These are phyloP conservation scores for Diplodus puntazzo DNA, from an alignment of 2,797 vertebrate species.

Conservation along the genomic window DNA sequence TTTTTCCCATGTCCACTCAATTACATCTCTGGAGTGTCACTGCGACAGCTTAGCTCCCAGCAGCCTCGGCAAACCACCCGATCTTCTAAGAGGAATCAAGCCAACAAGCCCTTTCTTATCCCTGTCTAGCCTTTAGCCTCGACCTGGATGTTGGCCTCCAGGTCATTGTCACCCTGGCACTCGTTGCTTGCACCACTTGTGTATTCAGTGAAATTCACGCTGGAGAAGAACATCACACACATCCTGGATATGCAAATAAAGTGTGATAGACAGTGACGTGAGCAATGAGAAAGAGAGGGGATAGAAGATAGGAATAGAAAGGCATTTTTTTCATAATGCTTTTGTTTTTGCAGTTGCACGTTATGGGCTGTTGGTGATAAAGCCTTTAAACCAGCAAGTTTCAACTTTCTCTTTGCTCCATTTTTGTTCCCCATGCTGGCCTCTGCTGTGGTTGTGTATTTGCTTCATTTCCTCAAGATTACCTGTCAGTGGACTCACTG, in stretches of 20 bases:
- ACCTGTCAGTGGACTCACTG: not conserved
- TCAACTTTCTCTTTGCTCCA: not conserved
- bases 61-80: not conserved
- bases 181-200: not conserved
- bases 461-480: not conserved
- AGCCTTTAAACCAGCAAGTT: not conserved
- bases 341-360: not conserved
- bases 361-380: not conserved
- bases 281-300: not conserved
- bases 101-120: not conserved
- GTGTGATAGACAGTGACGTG: not conserved
- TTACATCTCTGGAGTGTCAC: not conserved
- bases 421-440: not conserved
- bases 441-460: not conserved
- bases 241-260: not conserved
- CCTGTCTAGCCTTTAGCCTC: not conserved
- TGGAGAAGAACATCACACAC: not conserved
- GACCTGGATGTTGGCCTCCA: not conserved
- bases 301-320: not conserved
- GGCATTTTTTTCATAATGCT: not conserved
- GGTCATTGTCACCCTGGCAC: not conserved
- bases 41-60: not conserved
- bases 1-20: not conserved
- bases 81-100: not conserved
- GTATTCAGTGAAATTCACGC: not conserved